Conservation (phyloP, 2,888 invertebrate species). For the Aplocera efformata region DNA sequence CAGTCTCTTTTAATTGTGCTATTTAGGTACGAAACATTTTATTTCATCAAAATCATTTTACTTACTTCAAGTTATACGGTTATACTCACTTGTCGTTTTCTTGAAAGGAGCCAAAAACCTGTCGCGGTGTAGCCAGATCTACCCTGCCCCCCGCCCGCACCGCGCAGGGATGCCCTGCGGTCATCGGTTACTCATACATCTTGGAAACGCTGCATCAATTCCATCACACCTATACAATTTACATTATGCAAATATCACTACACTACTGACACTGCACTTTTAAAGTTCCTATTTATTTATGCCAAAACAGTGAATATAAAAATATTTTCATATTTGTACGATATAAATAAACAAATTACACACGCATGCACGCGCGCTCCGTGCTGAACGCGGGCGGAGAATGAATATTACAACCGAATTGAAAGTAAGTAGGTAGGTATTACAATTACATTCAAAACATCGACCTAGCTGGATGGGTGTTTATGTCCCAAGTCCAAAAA, state of each 20-base stretch:
- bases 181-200: constrained; percentile 69
- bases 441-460: constrained; percentile 46
- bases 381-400: constrained; percentile 52
- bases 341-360: constrained; percentile 30
- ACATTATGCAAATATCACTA: constrained; percentile 43
- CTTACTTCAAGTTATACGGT: constrained; percentile 13
- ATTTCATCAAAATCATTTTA: not conserved
- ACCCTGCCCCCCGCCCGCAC: constrained; percentile 47
- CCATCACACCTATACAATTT: constrained; percentile 51
- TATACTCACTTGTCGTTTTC: constrained; percentile 48
- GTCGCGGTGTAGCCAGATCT: constrained; percentile 40
- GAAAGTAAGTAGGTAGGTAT: constrained; percentile 55
- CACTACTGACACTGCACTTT: constrained; percentile 39
- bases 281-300: constrained; percentile 29
- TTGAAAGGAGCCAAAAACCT: constrained; percentile 40
- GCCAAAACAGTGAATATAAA: constrained; percentile 28
- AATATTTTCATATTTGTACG: constrained; percentile 27
- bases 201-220: constrained; percentile 58
- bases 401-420: constrained; percentile 55
- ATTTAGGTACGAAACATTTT: constrained; percentile 1
- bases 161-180: constrained; percentile 65
- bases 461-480: constrained; percentile 46
- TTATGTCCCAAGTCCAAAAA: constrained; percentile 29
- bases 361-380: constrained; percentile 45
- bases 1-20: not conserved